Percentiles rank a stretch among this genome's conserved stretches.
Evolutionary conservation across 2,888 invertebrate species (phyloP).

Genomic region (Megastigmus dorsalis): DNA sequence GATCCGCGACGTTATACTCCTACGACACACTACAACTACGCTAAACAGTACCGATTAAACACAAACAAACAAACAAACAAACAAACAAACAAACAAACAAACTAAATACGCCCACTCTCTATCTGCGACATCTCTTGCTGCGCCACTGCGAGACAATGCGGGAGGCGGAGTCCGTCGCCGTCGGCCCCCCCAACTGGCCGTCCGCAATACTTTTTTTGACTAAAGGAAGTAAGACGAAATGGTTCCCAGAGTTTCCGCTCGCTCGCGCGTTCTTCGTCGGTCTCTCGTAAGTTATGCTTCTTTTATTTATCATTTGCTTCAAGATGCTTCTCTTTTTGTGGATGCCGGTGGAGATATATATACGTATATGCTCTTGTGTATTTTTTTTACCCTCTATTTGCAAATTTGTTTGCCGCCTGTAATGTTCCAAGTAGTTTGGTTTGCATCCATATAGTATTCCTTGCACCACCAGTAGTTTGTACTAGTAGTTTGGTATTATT

Average conservation of each 20-base stretch:
- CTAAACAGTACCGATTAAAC: slow-evolving; percentile 30
- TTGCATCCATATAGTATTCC: slow-evolving; percentile 22
- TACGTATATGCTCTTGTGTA: slow-evolving; percentile 28
- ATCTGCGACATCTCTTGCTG: slow-evolving; percentile 47
- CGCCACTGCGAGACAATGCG: slow-evolving; percentile 34
- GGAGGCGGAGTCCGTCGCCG: slow-evolving; percentile 48
- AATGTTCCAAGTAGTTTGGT: slow-evolving; percentile 40
- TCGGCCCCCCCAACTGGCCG: slow-evolving; percentile 50
- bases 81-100: slow-evolving; percentile 23
- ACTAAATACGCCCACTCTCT: slow-evolving; percentile 31
- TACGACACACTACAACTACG: too few species aligned
- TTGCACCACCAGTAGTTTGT: slow-evolving; percentile 44
- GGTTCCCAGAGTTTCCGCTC: slow-evolving; percentile 55
- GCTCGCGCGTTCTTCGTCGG: slow-evolving; percentile 71
- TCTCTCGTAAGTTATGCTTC: slow-evolving; percentile 75
- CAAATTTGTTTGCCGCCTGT: slow-evolving; percentile 31
- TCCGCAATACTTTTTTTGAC: slow-evolving; percentile 38
- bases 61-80: slow-evolving; percentile 26
- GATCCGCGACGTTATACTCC: too few species aligned
- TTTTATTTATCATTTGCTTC: slow-evolving; percentile 75
- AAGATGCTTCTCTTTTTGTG: slow-evolving; percentile 72
- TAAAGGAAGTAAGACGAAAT: slow-evolving; percentile 38
- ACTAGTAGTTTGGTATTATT: slow-evolving; percentile 50
- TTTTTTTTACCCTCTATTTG: too few species aligned
- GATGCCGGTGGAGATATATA: slow-evolving; percentile 60